Evolutionary conservation across 2,797 vertebrate genomes (phyloP), one percentile per base, ranked within the genome.

Genomic region (Anas bernieri): DNA sequence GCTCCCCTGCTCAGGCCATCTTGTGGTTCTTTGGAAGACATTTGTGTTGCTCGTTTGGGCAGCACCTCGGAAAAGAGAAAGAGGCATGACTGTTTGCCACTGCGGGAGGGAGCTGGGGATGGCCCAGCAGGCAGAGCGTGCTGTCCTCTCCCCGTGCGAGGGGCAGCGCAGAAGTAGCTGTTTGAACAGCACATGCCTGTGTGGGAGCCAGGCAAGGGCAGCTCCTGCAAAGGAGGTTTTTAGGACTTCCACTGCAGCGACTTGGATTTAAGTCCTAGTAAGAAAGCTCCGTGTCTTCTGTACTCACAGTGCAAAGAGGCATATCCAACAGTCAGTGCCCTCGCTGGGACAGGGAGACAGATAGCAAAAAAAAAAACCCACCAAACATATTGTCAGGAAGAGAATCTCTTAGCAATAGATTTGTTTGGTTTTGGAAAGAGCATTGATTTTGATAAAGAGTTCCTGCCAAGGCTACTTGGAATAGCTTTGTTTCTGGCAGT

Each of bases 391-490:
- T 45, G 12, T 78, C 25, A 35, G 50, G 76, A 69, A 79, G 23
- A 93, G 6, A 11, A 69, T 70, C 33, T 74, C 62, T 13, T 14
- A 84, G 46, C 52, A 82, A 73, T 7, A 52, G 43, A 26, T 37
- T 28, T 6, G 14, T 23, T 37, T 78, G 58, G 33, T 84, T 83
- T 75, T 91, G 39, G 41, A 83, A 91, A 77, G 22, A 89, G 16
- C 20, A 50, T 6, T 77, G 79, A 41, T 81, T 84, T 73, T 69
- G 45, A 85, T 78, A 61, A n/a, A 43, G 80, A 45, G 35, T 22
- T 93, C 61, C 76, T 81, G 43, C 45, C 75, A 90, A 93, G 78
- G 45, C 62, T 68, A 23, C 54, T 87, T 78, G 69, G 62, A 94
- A 62, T 17, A 86, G 76, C 58, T 75, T 86, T 83, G 78, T n/a